These are phyloP conservation scores for Aldrovandia affinis DNA, from an alignment of 2,797 vertebrate genomes.

Conservation along the genomic window DNA sequence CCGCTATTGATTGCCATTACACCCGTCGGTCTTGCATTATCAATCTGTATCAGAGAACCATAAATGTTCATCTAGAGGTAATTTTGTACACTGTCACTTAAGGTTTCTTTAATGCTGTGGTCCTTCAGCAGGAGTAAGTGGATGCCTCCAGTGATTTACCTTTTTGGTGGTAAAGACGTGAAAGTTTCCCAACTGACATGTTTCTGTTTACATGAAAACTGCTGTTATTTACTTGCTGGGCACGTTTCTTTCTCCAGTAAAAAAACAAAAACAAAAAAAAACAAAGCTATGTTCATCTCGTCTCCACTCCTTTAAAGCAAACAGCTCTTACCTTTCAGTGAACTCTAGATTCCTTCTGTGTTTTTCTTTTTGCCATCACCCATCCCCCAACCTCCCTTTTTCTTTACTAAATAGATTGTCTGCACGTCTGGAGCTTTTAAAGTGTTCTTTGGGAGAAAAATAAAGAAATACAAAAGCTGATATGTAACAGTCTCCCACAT, in stretches of 20 bases:
- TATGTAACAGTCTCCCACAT: constrained; percentile 56
- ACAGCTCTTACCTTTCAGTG: not conserved
- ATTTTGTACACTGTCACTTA: too few relatives aligned
- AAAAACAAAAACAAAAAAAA: too few relatives aligned
- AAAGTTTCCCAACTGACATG: not conserved
- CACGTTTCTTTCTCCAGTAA: not conserved
- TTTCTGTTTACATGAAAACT: not conserved
- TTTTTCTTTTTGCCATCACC: constrained; percentile 13
- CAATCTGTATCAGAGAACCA: too few relatives aligned
- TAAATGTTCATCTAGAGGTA: too few relatives aligned
- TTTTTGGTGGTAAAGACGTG: too few relatives aligned
- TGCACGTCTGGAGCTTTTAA: constrained; percentile 63
- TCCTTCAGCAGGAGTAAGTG: too few relatives aligned
- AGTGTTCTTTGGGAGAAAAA: constrained; percentile 46
- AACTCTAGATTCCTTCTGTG: not conserved
- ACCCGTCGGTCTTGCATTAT: too few relatives aligned
- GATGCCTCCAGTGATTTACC: too few relatives aligned
- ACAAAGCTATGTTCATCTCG: too few relatives aligned
- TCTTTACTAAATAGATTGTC: constrained; percentile 61
- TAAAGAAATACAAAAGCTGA: constrained; percentile 15
- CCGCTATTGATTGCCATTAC: not conserved
- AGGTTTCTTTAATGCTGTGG: too few relatives aligned
- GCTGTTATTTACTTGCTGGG: not conserved
- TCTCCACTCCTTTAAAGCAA: not conserved
- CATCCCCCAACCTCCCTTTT: constrained; percentile 52